Conservation (phyloP, 1,140 invertebrate species). For the Mylabris phalerata region DNA sequence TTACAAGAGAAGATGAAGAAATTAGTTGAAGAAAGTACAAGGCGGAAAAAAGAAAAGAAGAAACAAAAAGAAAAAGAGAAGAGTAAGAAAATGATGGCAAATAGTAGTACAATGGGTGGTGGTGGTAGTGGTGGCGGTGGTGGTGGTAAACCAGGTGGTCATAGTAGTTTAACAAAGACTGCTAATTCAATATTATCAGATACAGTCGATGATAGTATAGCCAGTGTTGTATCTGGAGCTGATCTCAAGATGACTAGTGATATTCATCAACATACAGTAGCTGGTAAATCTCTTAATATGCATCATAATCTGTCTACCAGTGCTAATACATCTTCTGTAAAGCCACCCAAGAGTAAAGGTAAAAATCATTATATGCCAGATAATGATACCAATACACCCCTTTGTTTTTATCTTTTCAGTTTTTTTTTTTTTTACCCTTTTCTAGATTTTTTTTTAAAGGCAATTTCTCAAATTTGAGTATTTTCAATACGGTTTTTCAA, state of each 20-base stretch:
- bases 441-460: not conserved
- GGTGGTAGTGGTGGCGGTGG: slow-evolving; percentile 34
- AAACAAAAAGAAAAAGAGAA: slow-evolving; percentile 72
- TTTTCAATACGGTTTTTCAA: no score
- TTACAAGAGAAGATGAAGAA: slow-evolving; percentile 92
- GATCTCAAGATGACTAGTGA: slow-evolving; percentile 49
- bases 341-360: slow-evolving; percentile 50
- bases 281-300: slow-evolving; percentile 33
- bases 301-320: slow-evolving; percentile 38
- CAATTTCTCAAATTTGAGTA: no score
- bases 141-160: slow-evolving; percentile 41
- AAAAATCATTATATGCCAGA: not conserved
- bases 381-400: no score
- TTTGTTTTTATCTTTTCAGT: no score
- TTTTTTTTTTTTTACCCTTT: not conserved
- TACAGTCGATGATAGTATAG: slow-evolving; percentile 50
- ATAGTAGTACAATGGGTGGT: slow-evolving; percentile 42
- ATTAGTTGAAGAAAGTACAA: slow-evolving; percentile 72
- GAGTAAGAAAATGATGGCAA: slow-evolving; percentile 43
- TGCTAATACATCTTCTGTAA: slow-evolving; percentile 39
- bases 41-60: slow-evolving; percentile 71
- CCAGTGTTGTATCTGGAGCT: slow-evolving; percentile 46
- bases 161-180: slow-evolving; percentile 49
- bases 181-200: slow-evolving; percentile 46
- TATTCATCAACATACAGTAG: slow-evolving; percentile 42